Evolutionary conservation across 1,140 invertebrate species (phyloP).

Genomic region (Epicauta chinensis): DNA sequence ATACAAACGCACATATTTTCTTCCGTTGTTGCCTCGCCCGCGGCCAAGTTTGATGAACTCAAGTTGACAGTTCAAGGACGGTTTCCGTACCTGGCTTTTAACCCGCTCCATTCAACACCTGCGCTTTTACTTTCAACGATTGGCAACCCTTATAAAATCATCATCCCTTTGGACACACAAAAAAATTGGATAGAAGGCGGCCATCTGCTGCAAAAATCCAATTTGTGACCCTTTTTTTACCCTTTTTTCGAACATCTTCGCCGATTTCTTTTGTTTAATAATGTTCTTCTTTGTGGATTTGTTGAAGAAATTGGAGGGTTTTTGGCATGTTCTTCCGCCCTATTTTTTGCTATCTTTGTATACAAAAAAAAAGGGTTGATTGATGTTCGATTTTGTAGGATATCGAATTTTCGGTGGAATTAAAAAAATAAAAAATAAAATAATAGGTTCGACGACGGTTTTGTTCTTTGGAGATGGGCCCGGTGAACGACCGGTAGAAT

Average conservation of each 20-base stretch:
- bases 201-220: neutral
- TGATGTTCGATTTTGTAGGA: too few relatives aligned
- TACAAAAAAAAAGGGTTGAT: neutral
- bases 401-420: too few relatives aligned
- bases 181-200: neutral
- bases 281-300: too few relatives aligned
- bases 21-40: neutral
- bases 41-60: slow-evolving; percentile 16
- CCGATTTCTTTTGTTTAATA: too few relatives aligned
- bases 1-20: neutral
- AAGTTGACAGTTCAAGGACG: slow-evolving; percentile 22
- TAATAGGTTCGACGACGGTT: too few relatives aligned
- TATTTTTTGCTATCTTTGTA: too few relatives aligned
- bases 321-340: too few relatives aligned
- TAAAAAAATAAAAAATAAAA: too few relatives aligned
- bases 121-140: slow-evolving; percentile 22
- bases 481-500: too few relatives aligned
- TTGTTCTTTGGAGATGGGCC: too few relatives aligned
- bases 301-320: too few relatives aligned
- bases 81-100: slow-evolving; percentile 5
- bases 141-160: neutral
- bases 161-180: neutral
- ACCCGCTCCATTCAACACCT: slow-evolving; percentile 24
- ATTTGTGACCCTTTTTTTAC: neutral
- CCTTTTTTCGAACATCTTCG: neutral